Conservation (phyloP, 2,888 invertebrate genomes). For the Eristalis intricaria region DNA sequence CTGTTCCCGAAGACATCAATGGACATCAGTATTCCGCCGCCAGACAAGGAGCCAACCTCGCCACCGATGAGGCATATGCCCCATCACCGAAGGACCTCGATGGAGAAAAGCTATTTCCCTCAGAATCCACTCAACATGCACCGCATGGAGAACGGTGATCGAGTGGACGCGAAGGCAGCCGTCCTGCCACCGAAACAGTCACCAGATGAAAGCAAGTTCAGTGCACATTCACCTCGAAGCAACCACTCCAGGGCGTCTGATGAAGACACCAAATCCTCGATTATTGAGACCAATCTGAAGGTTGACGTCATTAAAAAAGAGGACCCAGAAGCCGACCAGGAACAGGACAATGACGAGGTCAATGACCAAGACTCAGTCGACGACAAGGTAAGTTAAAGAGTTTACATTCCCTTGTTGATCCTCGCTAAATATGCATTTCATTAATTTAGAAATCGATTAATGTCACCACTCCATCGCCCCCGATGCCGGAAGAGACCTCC, state of each 20-base stretch:
- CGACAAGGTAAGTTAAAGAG: constrained; percentile 77
- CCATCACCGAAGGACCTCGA: constrained; percentile 28
- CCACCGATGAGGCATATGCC: constrained; percentile 80
- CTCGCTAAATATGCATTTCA: not conserved
- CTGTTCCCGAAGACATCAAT: constrained; percentile 83
- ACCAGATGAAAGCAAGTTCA: constrained; percentile 41
- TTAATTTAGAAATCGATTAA: constrained; percentile 79
- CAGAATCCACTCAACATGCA: constrained; percentile 74
- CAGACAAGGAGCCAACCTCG: constrained; percentile 82
- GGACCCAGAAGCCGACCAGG: constrained; percentile 80
- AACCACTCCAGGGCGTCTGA: constrained; percentile 69
- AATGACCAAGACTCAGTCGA: constrained; percentile 74
- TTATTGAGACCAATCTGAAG: constrained; percentile 68
- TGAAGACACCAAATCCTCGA: constrained; percentile 72
- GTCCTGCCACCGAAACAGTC: constrained; percentile 35
- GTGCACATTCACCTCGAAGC: constrained; percentile 61
- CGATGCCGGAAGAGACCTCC: constrained; percentile 77
- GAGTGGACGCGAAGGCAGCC: constrained; percentile 44
- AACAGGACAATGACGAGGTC: constrained; percentile 74
- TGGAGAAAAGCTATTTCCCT: constrained; percentile 68
- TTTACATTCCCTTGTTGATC: not conserved
- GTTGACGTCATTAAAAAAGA: constrained; percentile 54
- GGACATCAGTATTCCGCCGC: constrained; percentile 82
- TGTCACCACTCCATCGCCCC: constrained; percentile 78
- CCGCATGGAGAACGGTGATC: constrained; percentile 73